These are phyloP conservation scores for Branchellion lobata DNA, from an alignment of 2,888 invertebrate genomes.

Conservation along the genomic window DNA sequence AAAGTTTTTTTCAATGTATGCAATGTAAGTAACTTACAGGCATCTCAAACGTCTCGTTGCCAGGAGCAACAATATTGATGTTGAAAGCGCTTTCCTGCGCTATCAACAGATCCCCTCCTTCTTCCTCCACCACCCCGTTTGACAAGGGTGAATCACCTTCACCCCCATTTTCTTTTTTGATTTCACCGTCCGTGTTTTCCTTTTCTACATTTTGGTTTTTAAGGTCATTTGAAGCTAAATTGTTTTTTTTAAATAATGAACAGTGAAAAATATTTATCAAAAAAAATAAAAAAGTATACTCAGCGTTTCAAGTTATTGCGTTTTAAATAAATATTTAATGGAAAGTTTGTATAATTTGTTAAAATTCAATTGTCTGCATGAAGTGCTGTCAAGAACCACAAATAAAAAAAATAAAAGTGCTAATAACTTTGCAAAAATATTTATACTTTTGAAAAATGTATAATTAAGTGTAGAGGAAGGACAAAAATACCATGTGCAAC, in stretches of 20 bases:
- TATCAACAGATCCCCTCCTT: slow-evolving; percentile 53
- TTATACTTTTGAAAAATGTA: too few relatives aligned
- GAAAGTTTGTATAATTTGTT: too few relatives aligned
- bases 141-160: too few relatives aligned
- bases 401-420: neutral
- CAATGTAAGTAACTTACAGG: slow-evolving; percentile 68
- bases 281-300: too few relatives aligned
- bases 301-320: too few relatives aligned
- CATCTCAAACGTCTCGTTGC: slow-evolving; percentile 86
- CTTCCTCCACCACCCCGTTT: slow-evolving; percentile 1
- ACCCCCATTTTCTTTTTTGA: neutral
- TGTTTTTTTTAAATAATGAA: too few relatives aligned
- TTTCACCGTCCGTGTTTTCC: neutral
- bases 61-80: slow-evolving; percentile 87
- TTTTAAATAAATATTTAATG: too few relatives aligned
- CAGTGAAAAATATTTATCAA: neutral
- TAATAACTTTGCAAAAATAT: neutral
- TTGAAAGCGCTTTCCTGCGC: slow-evolving; percentile 66
- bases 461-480: too few relatives aligned
- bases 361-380: too few relatives aligned
- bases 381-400: neutral
- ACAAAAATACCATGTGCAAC: slow-evolving; percentile 10
- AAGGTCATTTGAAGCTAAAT: too few relatives aligned
- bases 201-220: neutral
- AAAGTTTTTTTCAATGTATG: neutral